Conservation (phyloP, 2,113 vertebrate genomes). For the Synchiropus splendidus region DNA sequence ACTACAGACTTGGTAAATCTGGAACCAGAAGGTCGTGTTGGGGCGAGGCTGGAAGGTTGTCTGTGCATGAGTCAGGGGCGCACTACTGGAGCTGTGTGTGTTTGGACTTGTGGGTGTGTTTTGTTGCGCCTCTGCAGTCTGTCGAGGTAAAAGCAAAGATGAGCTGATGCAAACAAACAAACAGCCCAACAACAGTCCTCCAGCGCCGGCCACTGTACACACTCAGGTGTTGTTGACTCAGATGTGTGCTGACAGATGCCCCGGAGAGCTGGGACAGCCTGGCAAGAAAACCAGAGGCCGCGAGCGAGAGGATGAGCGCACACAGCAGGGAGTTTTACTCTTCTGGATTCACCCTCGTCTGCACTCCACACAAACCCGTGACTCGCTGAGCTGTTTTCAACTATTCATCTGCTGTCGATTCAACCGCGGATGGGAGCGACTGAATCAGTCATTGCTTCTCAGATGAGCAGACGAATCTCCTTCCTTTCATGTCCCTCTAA, state of each 20-base stretch:
- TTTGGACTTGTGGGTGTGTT: too few species aligned
- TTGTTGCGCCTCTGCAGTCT: not conserved
- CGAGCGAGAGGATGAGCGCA: not conserved
- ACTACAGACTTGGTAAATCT: too few species aligned
- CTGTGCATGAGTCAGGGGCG: too few species aligned
- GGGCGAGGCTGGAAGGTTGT: too few species aligned
- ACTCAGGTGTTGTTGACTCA: slow-evolving; percentile 31
- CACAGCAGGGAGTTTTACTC: not conserved
- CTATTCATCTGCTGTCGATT: too few species aligned
- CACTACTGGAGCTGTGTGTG: too few species aligned
- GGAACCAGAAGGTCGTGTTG: too few species aligned
- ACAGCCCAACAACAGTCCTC: not conserved
- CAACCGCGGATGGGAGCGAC: too few species aligned
- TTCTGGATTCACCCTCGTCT: not conserved
- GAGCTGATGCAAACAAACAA: slow-evolving; percentile 11
- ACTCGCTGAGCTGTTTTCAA: too few species aligned
- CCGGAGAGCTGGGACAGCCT: slow-evolving; percentile 31
- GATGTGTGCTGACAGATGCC: slow-evolving; percentile 48
- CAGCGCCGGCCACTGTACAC: slow-evolving; percentile 5
- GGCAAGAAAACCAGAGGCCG: slow-evolving; percentile 9
- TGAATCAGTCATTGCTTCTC: too few species aligned
- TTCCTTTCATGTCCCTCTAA: slow-evolving; percentile 28
- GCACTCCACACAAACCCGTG: not conserved
- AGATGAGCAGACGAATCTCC: too few species aligned
- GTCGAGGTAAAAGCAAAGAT: slow-evolving; percentile 40